phyloP scores from a whole-genome alignment of 2,113 vertebrate genomes.

The Heptranchias perlo region DNA sequence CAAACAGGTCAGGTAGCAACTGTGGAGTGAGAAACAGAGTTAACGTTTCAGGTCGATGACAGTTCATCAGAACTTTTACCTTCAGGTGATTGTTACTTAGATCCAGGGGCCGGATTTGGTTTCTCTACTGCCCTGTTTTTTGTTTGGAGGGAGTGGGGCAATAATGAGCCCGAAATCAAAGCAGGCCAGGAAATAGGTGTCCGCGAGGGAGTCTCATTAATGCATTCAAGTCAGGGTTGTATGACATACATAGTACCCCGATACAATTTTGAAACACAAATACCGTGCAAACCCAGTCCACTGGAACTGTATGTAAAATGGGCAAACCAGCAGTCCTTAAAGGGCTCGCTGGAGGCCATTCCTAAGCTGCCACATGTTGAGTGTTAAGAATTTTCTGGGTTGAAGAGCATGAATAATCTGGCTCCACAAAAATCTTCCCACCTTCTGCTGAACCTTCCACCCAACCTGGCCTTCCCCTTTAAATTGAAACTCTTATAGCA shows the following conservation, averaged over 20 bases:
- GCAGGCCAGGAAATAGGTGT: background rate
- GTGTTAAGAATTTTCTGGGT: background rate
- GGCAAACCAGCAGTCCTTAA: background rate
- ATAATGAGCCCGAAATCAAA: background rate
- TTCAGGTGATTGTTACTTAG: background rate
- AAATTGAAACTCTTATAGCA: background rate
- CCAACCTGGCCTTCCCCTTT: background rate
- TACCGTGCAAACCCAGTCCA: no score
- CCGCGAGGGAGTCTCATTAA: no score
- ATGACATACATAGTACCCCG: no score
- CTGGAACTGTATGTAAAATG: background rate
- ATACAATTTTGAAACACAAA: no score
- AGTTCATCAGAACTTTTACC: no score
- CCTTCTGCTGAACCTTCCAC: no score
- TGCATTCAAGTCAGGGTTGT: no score
- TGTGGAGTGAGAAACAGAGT: no score
- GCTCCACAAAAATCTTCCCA: no score
- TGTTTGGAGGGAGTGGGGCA: background rate
- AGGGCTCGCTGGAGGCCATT: background rate
- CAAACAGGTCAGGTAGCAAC: no score
- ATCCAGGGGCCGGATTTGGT: background rate
- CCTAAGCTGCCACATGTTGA: background rate
- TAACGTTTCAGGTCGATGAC: no score
- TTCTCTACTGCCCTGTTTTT: background rate
- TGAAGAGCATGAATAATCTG: no score